A percentile compares a stretch with the other conserved stretches of the same genome.
These are phyloP conservation scores for Bhutanitis thaidina DNA, from an alignment of 2,888 invertebrate genomes.

Conservation along the genomic window DNA sequence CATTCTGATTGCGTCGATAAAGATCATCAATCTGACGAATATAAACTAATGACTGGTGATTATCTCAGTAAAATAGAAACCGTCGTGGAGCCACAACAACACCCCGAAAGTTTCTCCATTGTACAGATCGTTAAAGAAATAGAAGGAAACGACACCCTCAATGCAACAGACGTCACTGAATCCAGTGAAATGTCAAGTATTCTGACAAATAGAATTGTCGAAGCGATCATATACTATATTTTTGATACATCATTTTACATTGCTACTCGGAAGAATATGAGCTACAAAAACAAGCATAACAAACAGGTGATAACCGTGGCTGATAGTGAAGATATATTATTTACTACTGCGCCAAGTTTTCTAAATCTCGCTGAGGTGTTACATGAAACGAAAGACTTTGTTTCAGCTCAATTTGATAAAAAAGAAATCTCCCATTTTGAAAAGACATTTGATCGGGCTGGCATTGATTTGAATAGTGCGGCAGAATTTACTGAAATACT, in stretches of 20 bases:
- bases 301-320: conserved; percentile 60
- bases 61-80: background rate
- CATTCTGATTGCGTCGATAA: background rate
- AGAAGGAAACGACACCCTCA: conserved; percentile 40
- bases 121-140: conserved; percentile 38
- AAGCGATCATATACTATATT: conserved; percentile 59
- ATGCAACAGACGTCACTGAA: conserved; percentile 49
- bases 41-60: background rate
- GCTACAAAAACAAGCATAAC: conserved; percentile 24
- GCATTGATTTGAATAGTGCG: background rate
- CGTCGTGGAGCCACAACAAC: background rate
- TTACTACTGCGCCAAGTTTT: conserved; percentile 49
- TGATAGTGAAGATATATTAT: conserved; percentile 63
- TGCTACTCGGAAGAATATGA: conserved; percentile 37
- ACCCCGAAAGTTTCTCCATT: conserved; percentile 8
- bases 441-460: background rate
- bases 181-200: conserved; percentile 40
- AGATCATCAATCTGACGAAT: background rate
- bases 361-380: conserved; percentile 2
- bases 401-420: background rate
- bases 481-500: background rate
- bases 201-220: conserved; percentile 45
- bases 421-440: background rate
- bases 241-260: conserved; percentile 49
- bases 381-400: background rate